Base-by-base conservation (phyloP, 2,888 invertebrate genomes). In the Chalcosyrphus nemorum region DNA sequence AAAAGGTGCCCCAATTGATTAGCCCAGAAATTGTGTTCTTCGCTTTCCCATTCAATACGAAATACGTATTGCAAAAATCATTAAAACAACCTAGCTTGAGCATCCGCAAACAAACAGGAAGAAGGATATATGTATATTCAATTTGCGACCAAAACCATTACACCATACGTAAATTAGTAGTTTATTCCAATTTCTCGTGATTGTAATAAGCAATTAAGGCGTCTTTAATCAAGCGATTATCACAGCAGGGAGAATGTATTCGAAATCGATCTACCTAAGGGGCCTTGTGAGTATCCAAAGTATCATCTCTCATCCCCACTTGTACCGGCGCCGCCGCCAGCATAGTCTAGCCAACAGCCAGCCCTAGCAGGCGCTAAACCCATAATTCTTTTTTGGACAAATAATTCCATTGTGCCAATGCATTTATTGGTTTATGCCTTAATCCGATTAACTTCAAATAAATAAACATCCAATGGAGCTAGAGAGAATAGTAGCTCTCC, bases 201-300 rank as follows among this genome's bases (percentile, higher is more conserved):
- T 71, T 76, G 45, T 59, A 77, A 72, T 66, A 82, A 71, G 72
- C 66, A 65, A 71, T 88, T 88, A 89, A 89, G 88, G 88, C 88
- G 89, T 89, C 87, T 89, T 89, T 89, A 89, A 89, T 88, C 88
- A 86, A 81, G 86, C 87, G 87, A 90, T 90, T 91, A 90, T 87
- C 91, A 81, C 91, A 91, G 90, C 90, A 68, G 89, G 89, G 91
- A 61, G 82, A 50, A 27, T 52, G 19, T 19, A 32, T 50, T 35
- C 38, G 13, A 54, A 63, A 56, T 45, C 50, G 15, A 59, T 70
- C 63, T 50, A 57, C 56, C 68, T 56, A 29, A 24, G 47, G 32
- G 54, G 47, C 19, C 15, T 45, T 63, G 32, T 47, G 24, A 61
- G 43, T 43, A 38, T 76, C 41, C 19, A 27, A 24, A 6, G 24